Percentiles rank a stretch among this genome's conserved stretches.
Conservation (phyloP, 2,888 invertebrate genomes). For the Ornithoptera priamus region DNA sequence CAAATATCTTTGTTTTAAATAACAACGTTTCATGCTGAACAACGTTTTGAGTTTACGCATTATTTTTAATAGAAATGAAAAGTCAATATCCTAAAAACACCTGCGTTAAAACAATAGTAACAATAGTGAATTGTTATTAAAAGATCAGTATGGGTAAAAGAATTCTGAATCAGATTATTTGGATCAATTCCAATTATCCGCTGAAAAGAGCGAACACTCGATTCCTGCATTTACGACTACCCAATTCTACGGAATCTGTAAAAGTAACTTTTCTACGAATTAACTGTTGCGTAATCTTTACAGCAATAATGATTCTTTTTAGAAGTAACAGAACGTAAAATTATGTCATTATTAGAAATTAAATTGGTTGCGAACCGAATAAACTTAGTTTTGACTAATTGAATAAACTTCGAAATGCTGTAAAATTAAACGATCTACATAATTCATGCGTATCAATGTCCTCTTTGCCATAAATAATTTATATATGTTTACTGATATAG, state of each 20-base stretch:
- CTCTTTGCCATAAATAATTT: too few relatives aligned
- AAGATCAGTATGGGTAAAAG: background rate
- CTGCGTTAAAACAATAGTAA: background rate
- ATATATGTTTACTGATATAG: too few relatives aligned
- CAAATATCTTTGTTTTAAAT: too few relatives aligned
- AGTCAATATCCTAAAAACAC: background rate
- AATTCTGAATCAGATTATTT: background rate
- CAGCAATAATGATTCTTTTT: background rate
- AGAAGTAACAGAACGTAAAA: too few relatives aligned
- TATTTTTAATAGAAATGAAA: too few relatives aligned
- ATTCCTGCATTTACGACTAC: background rate
- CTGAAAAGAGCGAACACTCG: background rate
- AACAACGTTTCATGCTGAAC: too few relatives aligned
- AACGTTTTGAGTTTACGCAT: too few relatives aligned
- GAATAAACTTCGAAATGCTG: background rate
- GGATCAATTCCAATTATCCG: conserved; percentile 5
- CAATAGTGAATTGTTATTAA: background rate
- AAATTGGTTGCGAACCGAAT: background rate
- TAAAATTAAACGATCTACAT: too few relatives aligned
- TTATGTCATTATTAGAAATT: background rate
- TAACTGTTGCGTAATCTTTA: background rate
- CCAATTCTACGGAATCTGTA: background rate
- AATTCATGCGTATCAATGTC: too few relatives aligned
- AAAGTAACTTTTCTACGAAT: background rate
- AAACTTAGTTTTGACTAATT: background rate